Evolutionary conservation across 2,797 vertebrate genomes (phyloP).

Genomic region (Stomatorhinus walkeri): DNA sequence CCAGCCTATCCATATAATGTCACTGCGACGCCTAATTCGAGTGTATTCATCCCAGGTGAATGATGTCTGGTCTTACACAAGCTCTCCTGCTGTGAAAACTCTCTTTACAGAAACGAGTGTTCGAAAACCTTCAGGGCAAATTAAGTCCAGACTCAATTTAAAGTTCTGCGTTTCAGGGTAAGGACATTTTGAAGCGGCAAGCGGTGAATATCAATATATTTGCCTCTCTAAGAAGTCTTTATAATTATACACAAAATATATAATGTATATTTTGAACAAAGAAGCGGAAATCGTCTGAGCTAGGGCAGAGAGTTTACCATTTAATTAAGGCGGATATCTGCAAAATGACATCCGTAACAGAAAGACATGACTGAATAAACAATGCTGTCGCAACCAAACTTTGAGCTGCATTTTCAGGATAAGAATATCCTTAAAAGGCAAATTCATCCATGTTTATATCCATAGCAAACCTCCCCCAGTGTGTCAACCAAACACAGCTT

Average conservation of each 20-base stretch:
- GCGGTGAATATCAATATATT: constrained; percentile 17
- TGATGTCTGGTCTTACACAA: constrained; percentile 30
- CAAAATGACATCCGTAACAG: neutral
- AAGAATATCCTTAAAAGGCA: constrained; percentile 2
- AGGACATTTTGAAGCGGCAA: constrained; percentile 32
- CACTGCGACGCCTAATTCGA: constrained; percentile 46
- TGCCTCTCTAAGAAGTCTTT: neutral
- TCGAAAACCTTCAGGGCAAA: constrained; percentile 40
- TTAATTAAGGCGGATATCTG: constrained; percentile 12
- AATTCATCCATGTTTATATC: neutral
- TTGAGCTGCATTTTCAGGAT: neutral
- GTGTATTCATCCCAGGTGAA: constrained; percentile 39
- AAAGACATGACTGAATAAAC: neutral
- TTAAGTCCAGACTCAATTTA: constrained; percentile 32
- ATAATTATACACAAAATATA: neutral
- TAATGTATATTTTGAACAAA: neutral
- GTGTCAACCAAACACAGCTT: neutral
- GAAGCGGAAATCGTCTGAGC: neutral
- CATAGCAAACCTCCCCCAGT: neutral
- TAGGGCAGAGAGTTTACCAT: neutral
- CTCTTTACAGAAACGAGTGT: constrained; percentile 29
- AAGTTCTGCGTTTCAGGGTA: constrained; percentile 7
- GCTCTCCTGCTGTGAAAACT: constrained; percentile 32
- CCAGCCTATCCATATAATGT: constrained; percentile 27
- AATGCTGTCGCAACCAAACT: constrained; percentile 2